Evolutionary conservation across 2,888 invertebrate species (phyloP).

Genomic region (Drosophila percnosoma): DNA sequence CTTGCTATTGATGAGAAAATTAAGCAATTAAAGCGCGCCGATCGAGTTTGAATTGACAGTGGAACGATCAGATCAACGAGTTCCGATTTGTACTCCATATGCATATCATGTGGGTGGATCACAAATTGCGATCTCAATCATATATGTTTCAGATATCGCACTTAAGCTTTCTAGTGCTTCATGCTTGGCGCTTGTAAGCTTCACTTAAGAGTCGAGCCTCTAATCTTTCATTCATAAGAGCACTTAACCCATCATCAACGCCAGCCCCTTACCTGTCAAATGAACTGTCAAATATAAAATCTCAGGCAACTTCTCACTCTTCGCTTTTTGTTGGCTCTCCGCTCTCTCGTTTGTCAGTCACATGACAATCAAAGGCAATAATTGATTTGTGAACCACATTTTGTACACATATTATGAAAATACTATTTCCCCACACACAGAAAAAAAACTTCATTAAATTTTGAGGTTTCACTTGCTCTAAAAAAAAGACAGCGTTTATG

Average conservation of each 20-base stretch:
- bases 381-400: constrained; percentile 77
- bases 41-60: constrained; percentile 24
- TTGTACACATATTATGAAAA: constrained; percentile 33
- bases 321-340: background rate
- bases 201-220: background rate
- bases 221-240: constrained; percentile 58
- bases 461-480: constrained; percentile 74
- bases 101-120: constrained; percentile 18
- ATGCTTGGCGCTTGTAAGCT: constrained; percentile 40
- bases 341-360: constrained; percentile 70
- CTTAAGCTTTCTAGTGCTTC: constrained; percentile 12
- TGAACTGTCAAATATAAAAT: constrained; percentile 34
- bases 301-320: constrained; percentile 30
- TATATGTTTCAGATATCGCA: background rate
- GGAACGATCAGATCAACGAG: constrained; percentile 18
- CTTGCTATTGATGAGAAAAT: constrained; percentile 68
- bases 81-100: background rate
- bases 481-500: constrained; percentile 34
- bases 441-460: constrained; percentile 76
- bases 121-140: background rate
- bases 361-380: constrained; percentile 58
- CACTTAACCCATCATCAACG: constrained; percentile 76
- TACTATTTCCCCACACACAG: constrained; percentile 39
- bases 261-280: constrained; percentile 62
- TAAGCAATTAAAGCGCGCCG: constrained; percentile 69